Conservation (phyloP, 1,140 invertebrate genomes). For the Anoplolepis gracilipes region DNA sequence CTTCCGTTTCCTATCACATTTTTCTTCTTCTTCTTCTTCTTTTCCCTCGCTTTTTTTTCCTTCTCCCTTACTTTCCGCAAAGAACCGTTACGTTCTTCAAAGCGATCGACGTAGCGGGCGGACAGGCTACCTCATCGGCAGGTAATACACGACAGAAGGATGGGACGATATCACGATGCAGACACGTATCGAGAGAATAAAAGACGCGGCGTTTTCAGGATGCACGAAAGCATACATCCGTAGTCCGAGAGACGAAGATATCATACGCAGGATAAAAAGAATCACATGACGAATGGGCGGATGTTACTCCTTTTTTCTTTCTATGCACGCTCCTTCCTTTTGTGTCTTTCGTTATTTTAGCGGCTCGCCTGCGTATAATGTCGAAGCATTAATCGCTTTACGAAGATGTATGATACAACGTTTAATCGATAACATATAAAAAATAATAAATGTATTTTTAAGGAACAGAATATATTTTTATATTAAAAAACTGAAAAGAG, state of each 20-base stretch:
- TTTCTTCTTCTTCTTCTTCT: conserved; percentile 2
- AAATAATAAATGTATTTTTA: not conserved
- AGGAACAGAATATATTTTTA: not conserved
- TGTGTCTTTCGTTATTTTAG: conserved; percentile 15
- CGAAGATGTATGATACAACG: not conserved
- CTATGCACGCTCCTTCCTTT: not conserved
- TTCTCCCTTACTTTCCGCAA: not conserved
- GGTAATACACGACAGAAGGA: conserved; percentile 48
- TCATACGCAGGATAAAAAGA: not conserved
- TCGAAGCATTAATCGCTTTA: conserved; percentile 1
- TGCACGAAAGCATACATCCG: conserved; percentile 19
- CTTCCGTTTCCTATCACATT: conserved; percentile 36
- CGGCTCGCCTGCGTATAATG: not conserved
- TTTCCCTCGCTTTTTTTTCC: not conserved
- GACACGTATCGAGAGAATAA: conserved; percentile 28
- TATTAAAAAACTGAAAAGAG: not conserved
- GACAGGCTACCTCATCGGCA: conserved; percentile 54
- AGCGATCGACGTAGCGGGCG: conserved; percentile 49
- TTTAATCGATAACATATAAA: not conserved
- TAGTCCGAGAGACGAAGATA: not conserved
- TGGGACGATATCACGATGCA: conserved; percentile 17
- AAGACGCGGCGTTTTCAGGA: conserved; percentile 29
- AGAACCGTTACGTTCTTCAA: conserved; percentile 66
- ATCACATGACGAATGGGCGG: conserved; percentile 1
- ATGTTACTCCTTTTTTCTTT: not conserved